phyloP scores from a whole-genome alignment of 2,888 invertebrate genomes.

The Catonia carolina region DNA sequence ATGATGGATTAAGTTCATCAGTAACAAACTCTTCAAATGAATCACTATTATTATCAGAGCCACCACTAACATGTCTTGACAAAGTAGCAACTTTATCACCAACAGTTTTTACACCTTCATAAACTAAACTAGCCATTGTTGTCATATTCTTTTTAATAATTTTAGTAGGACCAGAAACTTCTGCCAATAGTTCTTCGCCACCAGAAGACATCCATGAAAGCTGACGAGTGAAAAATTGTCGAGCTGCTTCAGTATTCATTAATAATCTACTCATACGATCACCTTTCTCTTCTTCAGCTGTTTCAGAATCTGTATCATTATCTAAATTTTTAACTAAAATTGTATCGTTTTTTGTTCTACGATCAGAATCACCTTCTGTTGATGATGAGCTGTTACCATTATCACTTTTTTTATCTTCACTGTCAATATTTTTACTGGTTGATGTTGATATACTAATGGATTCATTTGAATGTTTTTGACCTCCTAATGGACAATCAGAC shows the following conservation, averaged over 20 bases:
- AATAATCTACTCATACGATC: conserved; percentile 58
- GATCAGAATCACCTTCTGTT: conserved; percentile 41
- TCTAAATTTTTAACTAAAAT: conserved; percentile 39
- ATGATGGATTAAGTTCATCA: conserved; percentile 36
- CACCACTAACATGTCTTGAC: conserved; percentile 66
- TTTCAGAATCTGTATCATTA: conserved; percentile 31
- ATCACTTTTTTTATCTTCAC: conserved; percentile 49
- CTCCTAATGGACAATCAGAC: conserved; percentile 56
- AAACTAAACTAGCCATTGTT: conserved; percentile 64
- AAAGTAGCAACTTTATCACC: conserved; percentile 66
- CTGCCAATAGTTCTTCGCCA: conserved; percentile 61
- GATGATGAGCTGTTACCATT: conserved; percentile 52
- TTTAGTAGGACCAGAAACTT: conserved; percentile 59
- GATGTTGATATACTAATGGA: conserved; percentile 51
- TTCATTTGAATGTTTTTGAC: conserved; percentile 53
- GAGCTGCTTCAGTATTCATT: conserved; percentile 70
- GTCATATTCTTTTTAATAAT: conserved; percentile 67
- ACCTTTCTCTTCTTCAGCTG: conserved; percentile 37
- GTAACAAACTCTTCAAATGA: conserved; percentile 44
- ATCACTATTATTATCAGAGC: conserved; percentile 59
- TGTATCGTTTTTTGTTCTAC: conserved; percentile 32
- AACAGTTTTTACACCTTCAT: conserved; percentile 67
- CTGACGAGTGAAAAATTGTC: conserved; percentile 67
- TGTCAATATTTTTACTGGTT: conserved; percentile 48
- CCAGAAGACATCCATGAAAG: conserved; percentile 61